Conservation (phyloP, 2,113 vertebrate species). For the Cygnus buccinator region DNA sequence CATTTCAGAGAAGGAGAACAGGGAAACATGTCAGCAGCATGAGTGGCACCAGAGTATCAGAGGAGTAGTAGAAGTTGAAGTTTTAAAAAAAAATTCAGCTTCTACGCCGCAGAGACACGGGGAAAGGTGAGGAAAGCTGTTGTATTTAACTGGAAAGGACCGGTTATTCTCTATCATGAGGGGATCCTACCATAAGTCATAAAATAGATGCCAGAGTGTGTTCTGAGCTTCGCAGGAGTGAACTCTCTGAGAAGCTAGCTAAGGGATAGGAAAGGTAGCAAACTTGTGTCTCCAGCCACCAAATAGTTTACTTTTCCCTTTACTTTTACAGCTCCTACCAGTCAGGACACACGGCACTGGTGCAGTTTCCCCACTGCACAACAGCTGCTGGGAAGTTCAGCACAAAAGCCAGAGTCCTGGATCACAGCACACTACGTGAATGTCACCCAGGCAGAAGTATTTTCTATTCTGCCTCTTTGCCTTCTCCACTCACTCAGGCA, state of each 20-base stretch:
- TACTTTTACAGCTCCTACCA: not conserved
- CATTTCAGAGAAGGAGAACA: not conserved
- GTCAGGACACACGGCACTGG: fast-evolving
- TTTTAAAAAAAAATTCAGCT: not conserved
- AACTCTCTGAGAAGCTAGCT: not conserved
- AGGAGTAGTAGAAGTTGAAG: not conserved
- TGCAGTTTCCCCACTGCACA: fast-evolving
- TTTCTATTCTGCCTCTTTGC: not conserved
- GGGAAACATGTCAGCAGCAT: not conserved
- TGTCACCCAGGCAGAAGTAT: fast-evolving
- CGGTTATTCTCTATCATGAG: not conserved
- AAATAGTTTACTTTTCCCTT: not conserved
- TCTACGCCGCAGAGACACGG: not conserved
- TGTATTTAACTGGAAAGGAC: not conserved
- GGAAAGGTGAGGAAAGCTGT: not conserved
- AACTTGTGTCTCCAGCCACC: not conserved
- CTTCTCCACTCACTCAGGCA: not conserved
- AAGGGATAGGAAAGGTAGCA: not conserved
- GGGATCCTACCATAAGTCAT: not conserved
- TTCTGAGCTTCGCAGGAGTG: not conserved
- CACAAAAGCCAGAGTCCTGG: not conserved
- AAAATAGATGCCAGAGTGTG: not conserved
- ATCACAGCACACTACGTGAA: not conserved
- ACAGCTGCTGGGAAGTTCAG: fast-evolving
- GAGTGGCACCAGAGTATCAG: not conserved